Base-by-base conservation (phyloP, 1,140 invertebrate species). In the Zaprionus capensis region DNA sequence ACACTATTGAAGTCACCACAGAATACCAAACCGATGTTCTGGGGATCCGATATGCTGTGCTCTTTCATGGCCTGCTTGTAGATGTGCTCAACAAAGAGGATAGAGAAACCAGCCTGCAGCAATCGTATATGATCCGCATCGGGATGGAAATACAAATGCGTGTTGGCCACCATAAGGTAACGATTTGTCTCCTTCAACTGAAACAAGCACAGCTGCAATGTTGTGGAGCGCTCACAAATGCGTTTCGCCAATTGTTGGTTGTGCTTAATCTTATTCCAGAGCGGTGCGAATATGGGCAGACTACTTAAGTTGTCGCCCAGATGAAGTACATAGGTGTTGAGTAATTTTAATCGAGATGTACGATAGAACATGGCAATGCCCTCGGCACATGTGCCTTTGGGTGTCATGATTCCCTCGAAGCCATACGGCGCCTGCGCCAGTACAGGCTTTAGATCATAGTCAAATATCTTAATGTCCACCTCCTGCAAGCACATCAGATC, bases 401-500 rank as follows among this genome's bases (percentile, higher is more conserved):
- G 98, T 55, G 94, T 94, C 80, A 94, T 94, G 86, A 96, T 96
- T 58, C 94, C 81, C 14, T 96, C 95, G 61, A 94, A 92, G 62
- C 95, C 95, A 5, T 95, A 94, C 9, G 94, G 71, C 7, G 81
- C 69, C 31, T 71, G 68, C 12, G 90, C 82, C 1, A 99, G 93
- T 20, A 95, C 92, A 12, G 95, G 95, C 38, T 93, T 76, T n/a
- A 98, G 93, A 90, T 97, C 96, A 77, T 94, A 91, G 17, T 96
- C 91, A 91, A 96, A 98, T 26, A 98, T 93, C 93, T 96, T 97
- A 12, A 81, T 91, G 92, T 99, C 98, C 0, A 98, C 97, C 94
- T 99, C 98, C 95, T 99, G 98, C 14, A 99, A 93, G 86, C 98
- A 99, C 41, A 98, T 94, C 53, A 99, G 94, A 93, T 99, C 98